A percentile compares a stretch with the other conserved stretches of the same genome.
Evolutionary conservation across 2,113 vertebrate genomes (phyloP).

Genomic region (Tapirus terrestris): DNA sequence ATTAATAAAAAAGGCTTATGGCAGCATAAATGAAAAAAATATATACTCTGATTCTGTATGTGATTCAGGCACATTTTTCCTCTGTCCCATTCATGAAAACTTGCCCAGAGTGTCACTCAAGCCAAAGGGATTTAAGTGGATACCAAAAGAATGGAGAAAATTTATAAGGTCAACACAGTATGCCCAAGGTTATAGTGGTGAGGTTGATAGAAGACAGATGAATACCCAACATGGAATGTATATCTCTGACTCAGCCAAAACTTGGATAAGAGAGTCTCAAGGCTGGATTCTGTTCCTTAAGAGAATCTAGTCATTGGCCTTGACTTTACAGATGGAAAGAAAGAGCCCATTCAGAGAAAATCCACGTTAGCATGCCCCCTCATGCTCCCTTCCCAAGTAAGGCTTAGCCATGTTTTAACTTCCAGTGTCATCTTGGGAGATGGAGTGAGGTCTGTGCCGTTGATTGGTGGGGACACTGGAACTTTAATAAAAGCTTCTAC

Average conservation of each 20-base stretch:
- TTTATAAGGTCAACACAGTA: neutral
- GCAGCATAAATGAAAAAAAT: constrained; percentile 32
- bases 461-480: neutral
- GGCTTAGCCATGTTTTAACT: neutral
- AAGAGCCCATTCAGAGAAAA: neutral
- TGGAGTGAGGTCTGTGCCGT: neutral
- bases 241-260: neutral
- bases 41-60: neutral
- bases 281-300: neutral
- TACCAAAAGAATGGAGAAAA: neutral
- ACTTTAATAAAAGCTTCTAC: neutral
- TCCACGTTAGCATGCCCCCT: neutral
- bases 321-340: neutral
- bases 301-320: neutral
- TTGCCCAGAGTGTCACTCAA: neutral
- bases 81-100: constrained; percentile 41
- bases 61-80: constrained; percentile 13
- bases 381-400: neutral
- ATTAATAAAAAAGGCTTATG: constrained; percentile 76
- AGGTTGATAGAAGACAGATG: neutral
- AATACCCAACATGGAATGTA: neutral
- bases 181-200: neutral
- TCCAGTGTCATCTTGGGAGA: neutral
- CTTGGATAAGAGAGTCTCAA: neutral
- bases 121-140: constrained; percentile 21